Evolutionary conservation across 2,113 vertebrate species (phyloP), one percentile per base, ranked within the genome.

Genomic region (Raja brachyura): DNA sequence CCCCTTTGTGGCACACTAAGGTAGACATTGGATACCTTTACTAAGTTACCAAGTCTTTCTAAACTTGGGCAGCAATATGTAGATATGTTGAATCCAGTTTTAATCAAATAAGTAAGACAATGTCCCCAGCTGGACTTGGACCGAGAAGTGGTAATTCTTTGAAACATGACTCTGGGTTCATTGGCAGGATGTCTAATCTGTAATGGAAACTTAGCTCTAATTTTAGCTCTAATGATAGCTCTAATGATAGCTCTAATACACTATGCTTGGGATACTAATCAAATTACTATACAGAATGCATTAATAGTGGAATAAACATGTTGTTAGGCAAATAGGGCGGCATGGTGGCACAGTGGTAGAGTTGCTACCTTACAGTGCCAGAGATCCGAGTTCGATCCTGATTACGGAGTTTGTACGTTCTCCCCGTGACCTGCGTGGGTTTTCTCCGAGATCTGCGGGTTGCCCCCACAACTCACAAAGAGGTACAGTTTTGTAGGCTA

Each of bases 151-250:
- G 31, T 66, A 22, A 16, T 31, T 83, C 31, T 66, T 66, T 4
- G 85, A 90, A 90, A 90, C 85, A 66, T 8, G n/a, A 66, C 61
- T 14, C 85, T 16, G 31, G 22, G 79, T 22, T 83, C 61, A 90
- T 8, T 33, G 59, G 61, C 85, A 66, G 59, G 39, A 66, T 33
- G 85, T 22, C 79, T 13, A 28, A 31, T 90, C 85, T 16, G 85
- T 66, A 90, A 88, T 88, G 83, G 83, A 88, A 88, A 63, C 56
- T n/a, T 6, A 66, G 66, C 25, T n/a, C n/a, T n/a, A n/a, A n/a
- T n/a, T n/a, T n/a, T n/a, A n/a, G n/a, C n/a, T n/a, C n/a, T n/a
- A n/a, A 9, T 66, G 85, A 90, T 68, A 66, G 85, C 61, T 61
- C 4, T 61, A 39, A 9, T 66, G 85, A 90, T 68, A 66, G 85